These are phyloP conservation scores for Cranoglanis bouderius DNA, from an alignment of 2,113 vertebrate species.

Conservation along the genomic window DNA sequence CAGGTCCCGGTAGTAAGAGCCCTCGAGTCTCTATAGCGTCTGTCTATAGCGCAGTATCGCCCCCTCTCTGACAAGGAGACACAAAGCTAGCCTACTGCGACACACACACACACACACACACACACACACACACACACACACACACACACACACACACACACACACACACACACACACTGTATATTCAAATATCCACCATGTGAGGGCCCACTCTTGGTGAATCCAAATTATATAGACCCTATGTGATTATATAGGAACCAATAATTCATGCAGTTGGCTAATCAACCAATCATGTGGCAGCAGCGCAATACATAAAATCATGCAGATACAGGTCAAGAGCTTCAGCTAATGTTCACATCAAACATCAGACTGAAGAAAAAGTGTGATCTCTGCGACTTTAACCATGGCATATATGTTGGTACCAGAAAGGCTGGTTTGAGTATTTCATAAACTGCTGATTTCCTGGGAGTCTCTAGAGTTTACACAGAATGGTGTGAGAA, in stretches of 20 bases:
- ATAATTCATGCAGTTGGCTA: background rate
- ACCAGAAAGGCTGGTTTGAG: no score
- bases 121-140: background rate
- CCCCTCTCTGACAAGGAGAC: constrained; percentile 9
- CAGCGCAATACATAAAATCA: no score
- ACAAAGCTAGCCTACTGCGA: constrained; percentile 7
- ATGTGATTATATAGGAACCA: background rate
- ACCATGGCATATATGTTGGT: no score
- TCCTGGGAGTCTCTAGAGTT: no score
- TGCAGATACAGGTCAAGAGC: no score
- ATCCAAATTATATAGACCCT: background rate
- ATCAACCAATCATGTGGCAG: no score
- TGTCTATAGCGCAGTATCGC: constrained; percentile 19
- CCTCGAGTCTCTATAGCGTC: background rate
- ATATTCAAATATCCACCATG: background rate
- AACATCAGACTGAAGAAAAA: no score
- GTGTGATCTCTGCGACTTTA: no score
- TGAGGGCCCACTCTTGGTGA: background rate
- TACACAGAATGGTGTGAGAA: no score
- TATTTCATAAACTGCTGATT: no score
- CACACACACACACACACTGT: no score
- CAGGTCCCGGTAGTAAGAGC: background rate
- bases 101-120: background rate
- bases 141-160: background rate
- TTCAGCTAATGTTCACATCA: no score